Evolutionary conservation across 2,113 vertebrate species (phyloP).

Genomic region (Datnioides undecimradiatus): DNA sequence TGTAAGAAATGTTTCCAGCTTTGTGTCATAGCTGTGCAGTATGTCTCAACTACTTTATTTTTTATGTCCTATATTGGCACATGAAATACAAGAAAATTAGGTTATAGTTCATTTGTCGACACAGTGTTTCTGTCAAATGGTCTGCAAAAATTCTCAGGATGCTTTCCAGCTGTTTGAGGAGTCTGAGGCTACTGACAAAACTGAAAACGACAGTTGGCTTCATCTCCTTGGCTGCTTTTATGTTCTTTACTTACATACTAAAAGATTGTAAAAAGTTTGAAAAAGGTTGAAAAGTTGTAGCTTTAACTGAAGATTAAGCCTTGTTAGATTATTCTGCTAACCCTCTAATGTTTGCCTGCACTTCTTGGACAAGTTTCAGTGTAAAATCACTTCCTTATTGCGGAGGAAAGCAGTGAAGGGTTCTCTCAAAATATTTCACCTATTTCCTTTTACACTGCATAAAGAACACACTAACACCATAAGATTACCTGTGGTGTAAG

Average conservation of each 20-base stretch:
- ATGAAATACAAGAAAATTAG: not conserved
- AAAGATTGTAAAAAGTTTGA: no score
- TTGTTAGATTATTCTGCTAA: no score
- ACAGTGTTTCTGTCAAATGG: not conserved
- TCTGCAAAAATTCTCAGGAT: not conserved
- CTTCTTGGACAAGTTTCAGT: not conserved
- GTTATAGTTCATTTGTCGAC: not conserved
- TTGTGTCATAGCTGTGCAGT: not conserved
- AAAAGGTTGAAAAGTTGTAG: not conserved
- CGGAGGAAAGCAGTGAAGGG: no score
- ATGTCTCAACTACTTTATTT: not conserved
- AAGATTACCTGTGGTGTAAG: slow-evolving; percentile 89
- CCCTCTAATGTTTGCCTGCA: not conserved
- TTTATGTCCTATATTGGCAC: not conserved
- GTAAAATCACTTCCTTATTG: no score
- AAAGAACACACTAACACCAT: no score
- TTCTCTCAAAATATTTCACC: no score
- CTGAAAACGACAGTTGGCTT: no score
- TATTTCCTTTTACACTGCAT: no score
- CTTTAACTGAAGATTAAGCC: not conserved
- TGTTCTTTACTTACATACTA: no score
- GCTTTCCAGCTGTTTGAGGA: no score
- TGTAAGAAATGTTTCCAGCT: not conserved
- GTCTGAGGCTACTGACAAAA: no score
- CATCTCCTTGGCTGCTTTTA: no score